These are phyloP conservation scores for Eulemur macaco DNA, from an alignment of 2,113 vertebrate species.

Conservation along the genomic window DNA sequence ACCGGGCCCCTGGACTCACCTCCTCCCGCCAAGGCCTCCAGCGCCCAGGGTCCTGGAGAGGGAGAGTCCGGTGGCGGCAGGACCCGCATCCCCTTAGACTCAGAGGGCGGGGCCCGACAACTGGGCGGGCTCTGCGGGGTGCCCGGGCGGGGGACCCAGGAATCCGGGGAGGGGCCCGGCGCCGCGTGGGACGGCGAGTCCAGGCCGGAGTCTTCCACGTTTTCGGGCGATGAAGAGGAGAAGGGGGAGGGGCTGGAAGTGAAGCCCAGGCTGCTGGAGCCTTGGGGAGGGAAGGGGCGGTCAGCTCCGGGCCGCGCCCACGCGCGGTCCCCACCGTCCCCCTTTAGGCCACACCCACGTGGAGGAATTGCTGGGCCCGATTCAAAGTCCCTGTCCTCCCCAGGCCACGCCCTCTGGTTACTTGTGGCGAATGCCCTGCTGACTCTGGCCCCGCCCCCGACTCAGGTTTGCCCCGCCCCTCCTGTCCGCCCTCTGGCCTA, in stretches of 20 bases:
- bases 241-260: slow-evolving; percentile 91
- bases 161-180: slow-evolving; percentile 91
- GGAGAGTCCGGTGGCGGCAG: background rate
- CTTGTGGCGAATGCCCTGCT: background rate
- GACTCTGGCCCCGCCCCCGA: background rate
- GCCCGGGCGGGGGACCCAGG: slow-evolving; percentile 88
- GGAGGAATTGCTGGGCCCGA: background rate
- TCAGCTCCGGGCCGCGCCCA: background rate
- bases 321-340: background rate
- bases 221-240: slow-evolving; percentile 94
- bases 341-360: background rate
- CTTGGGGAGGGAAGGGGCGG: slow-evolving; percentile 31
- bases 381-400: background rate
- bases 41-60: slow-evolving; percentile 60
- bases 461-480: background rate
- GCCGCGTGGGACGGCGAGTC: slow-evolving; percentile 93
- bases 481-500: slow-evolving; percentile 8
- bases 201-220: slow-evolving; percentile 94
- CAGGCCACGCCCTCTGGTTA: background rate
- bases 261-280: slow-evolving; percentile 79
- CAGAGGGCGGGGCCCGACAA: background rate
- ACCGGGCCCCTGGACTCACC: slow-evolving; percentile 40
- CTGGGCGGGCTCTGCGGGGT: slow-evolving; percentile 80
- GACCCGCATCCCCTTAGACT: background rate
- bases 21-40: slow-evolving; percentile 38